Conservation (phyloP, 64 coral and sea anemone species). For the Acropora tenuis region DNA sequence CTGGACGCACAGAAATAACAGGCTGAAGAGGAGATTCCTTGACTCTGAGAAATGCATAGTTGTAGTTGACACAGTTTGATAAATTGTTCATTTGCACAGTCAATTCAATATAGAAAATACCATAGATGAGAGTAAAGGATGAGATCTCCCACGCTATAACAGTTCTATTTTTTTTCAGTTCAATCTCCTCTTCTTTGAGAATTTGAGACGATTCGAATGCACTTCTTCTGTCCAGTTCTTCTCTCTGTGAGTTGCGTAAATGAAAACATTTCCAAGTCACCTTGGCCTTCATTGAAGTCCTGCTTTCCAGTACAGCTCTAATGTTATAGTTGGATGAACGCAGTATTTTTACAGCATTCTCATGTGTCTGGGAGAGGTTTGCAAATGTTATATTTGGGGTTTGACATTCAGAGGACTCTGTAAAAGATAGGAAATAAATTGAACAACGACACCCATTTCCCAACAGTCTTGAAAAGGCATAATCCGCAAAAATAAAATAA, state of each 20-base stretch:
- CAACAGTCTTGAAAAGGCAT: too few relatives aligned
- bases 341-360: background rate
- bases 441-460: too few relatives aligned
- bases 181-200: background rate
- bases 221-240: background rate
- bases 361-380: background rate
- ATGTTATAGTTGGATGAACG: background rate
- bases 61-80: background rate
- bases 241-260: background rate
- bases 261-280: conserved; percentile 11
- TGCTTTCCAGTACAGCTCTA: background rate
- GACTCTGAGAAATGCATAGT: conserved; percentile 37
- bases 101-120: conserved; percentile 12
- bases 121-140: background rate
- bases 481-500: too few relatives aligned
- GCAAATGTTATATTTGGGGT: conserved; percentile 15
- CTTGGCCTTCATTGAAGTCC: background rate
- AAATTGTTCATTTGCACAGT: conserved; percentile 6
- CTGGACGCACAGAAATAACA: background rate
- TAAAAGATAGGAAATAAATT: background rate
- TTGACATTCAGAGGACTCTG: background rate
- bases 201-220: background rate
- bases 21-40: background rate
- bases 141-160: background rate
- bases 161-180: conserved; percentile 1